Conservation (phyloP, 2,797 vertebrate genomes). For the Coracias cyanogaster region DNA sequence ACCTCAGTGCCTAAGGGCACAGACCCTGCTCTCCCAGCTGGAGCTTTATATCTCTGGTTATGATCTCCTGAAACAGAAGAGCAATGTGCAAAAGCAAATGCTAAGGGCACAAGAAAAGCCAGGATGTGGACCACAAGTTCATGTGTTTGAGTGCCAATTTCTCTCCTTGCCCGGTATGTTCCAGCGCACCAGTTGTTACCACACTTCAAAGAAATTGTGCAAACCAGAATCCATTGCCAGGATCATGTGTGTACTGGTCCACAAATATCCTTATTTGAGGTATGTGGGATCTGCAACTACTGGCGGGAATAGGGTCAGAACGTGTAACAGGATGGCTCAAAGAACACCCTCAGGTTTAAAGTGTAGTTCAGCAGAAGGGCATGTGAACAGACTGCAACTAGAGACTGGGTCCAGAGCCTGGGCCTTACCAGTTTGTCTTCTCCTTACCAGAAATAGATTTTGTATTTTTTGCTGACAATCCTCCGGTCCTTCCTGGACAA, state of each 20-base stretch:
- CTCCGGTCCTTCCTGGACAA: slow-evolving; percentile 83
- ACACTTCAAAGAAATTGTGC: background rate
- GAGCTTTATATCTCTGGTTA: background rate
- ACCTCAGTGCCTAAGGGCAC: background rate
- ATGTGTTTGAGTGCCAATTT: background rate
- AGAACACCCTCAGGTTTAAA: background rate
- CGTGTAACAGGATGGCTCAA: background rate
- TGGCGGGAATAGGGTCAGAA: background rate
- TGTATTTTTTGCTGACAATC: slow-evolving; percentile 86
- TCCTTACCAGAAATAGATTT: slow-evolving; percentile 87
- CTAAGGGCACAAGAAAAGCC: background rate
- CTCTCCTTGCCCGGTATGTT: background rate
- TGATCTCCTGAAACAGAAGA: background rate
- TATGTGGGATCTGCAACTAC: background rate
- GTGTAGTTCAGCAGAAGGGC: background rate
- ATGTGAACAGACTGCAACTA: background rate
- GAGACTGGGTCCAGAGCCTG: background rate
- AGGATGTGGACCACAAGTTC: background rate
- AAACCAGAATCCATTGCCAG: background rate
- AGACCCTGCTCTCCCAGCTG: background rate
- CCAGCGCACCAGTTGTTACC: background rate
- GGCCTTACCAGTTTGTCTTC: background rate
- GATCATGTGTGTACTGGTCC: background rate
- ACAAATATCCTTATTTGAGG: background rate
- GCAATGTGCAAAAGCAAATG: background rate